Percentiles rank a stretch among this genome's conserved stretches.
Evolutionary conservation across 2,113 vertebrate species (phyloP).

Genomic region (Anolis carolinensis): DNA sequence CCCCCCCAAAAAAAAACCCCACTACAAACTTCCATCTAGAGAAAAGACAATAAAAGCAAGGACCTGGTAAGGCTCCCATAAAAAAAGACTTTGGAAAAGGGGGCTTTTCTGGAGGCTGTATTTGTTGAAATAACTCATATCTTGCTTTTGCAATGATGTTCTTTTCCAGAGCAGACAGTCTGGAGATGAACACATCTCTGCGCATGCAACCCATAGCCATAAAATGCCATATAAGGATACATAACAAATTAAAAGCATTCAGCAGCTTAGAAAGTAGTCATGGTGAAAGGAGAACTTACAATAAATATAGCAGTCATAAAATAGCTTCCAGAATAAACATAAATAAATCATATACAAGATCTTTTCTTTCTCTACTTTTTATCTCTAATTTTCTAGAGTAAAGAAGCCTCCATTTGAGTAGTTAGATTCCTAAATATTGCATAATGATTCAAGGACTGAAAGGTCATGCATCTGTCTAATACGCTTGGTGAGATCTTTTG

Average conservation of each 20-base stretch:
- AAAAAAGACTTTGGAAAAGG: no score
- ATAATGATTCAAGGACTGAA: not conserved
- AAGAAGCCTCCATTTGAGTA: not conserved
- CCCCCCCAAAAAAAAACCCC: no score
- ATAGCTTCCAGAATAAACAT: not conserved
- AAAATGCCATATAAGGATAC: not conserved
- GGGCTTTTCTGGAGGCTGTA: no score
- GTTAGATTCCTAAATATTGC: not conserved
- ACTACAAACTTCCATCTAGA: no score
- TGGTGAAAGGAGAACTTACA: not conserved
- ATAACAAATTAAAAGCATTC: not conserved
- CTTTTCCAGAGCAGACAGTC: not conserved
- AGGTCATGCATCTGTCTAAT: not conserved
- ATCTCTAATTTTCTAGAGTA: not conserved
- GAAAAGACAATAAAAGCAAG: no score
- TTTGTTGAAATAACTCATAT: not conserved
- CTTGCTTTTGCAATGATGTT: not conserved
- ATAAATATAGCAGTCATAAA: not conserved
- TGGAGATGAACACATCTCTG: no score
- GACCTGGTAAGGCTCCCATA: no score
- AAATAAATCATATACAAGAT: not conserved
- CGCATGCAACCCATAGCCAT: not conserved
- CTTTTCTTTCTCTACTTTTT: not conserved
- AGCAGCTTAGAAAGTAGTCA: not conserved
- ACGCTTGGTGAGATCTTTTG: not conserved